These are phyloP conservation scores for Rhyacophila brunnea DNA, from an alignment of 1,140 invertebrate genomes.

Conservation along the genomic window DNA sequence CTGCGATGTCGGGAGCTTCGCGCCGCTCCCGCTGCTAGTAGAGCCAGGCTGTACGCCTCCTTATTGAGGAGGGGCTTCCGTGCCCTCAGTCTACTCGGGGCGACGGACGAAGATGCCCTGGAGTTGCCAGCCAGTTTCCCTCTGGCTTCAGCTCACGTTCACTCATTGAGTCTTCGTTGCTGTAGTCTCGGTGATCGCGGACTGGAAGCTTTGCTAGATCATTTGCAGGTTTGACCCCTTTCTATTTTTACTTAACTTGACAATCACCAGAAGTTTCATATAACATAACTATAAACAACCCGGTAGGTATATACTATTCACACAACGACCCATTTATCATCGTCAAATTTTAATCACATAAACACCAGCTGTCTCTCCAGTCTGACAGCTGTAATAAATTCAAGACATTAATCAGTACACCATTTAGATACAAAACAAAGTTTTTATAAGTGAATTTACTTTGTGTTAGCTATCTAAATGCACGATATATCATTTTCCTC, in stretches of 20 bases:
- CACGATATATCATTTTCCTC: too few relatives aligned
- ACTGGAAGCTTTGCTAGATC: constrained; percentile 81
- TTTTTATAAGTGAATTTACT: too few relatives aligned
- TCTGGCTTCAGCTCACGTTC: constrained; percentile 76
- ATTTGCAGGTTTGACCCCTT: constrained; percentile 70
- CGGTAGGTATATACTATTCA: not conserved
- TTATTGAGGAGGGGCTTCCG: constrained; percentile 83
- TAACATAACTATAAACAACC: too few relatives aligned
- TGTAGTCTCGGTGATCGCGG: constrained; percentile 87
- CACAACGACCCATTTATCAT: not conserved
- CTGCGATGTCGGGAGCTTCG: constrained; percentile 80
- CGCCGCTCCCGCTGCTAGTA: constrained; percentile 62
- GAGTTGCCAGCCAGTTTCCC: constrained; percentile 85
- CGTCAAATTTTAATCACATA: too few relatives aligned
- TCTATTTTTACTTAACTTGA: not conserved
- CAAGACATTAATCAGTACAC: too few relatives aligned
- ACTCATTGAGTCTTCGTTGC: constrained; percentile 78
- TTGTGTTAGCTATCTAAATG: too few relatives aligned
- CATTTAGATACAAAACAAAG: too few relatives aligned
- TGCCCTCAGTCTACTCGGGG: constrained; percentile 77
- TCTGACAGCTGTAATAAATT: too few relatives aligned
- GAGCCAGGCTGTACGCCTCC: constrained; percentile 75
- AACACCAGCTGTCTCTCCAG: too few relatives aligned
- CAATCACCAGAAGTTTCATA: too few relatives aligned
- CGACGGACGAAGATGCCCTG: constrained; percentile 83